These are phyloP conservation scores for Cinclus cinclus DNA, from an alignment of 2,113 vertebrate genomes.

Conservation along the genomic window DNA sequence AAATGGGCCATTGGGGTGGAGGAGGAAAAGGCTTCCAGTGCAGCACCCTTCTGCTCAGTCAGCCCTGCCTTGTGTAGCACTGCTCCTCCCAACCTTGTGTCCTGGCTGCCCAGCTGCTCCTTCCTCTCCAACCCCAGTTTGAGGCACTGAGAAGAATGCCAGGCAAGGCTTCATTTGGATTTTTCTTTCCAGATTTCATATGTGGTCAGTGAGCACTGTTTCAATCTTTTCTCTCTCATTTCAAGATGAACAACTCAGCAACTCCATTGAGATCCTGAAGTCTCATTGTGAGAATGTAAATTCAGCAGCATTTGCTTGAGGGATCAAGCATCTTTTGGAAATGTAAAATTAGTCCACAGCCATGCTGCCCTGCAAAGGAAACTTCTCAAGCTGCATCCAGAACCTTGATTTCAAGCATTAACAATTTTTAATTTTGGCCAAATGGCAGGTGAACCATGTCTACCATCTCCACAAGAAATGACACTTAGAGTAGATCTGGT, in stretches of 20 bases:
- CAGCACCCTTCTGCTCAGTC: neutral
- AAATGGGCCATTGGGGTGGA: neutral
- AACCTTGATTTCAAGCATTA: neutral
- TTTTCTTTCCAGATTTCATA: neutral
- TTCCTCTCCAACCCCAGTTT: neutral
- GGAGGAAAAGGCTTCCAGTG: neutral
- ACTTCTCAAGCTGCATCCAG: neutral
- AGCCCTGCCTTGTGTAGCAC: neutral
- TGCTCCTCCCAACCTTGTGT: neutral
- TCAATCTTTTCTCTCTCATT: neutral
- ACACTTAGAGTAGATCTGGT: neutral
- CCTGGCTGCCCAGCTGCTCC: neutral
- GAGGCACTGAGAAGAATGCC: neutral
- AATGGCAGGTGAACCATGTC: neutral
- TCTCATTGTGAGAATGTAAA: neutral
- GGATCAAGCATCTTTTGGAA: neutral
- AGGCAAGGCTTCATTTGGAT: neutral
- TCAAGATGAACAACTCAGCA: neutral
- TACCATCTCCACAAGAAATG: neutral
- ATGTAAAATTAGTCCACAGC: neutral
- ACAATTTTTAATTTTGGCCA: neutral
- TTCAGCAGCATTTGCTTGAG: neutral
- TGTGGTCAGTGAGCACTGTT: neutral
- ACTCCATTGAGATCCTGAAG: neutral
- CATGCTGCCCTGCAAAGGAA: neutral